These are phyloP conservation scores for Etheostoma perlongum DNA, from an alignment of 2,797 vertebrate species.

Conservation along the genomic window DNA sequence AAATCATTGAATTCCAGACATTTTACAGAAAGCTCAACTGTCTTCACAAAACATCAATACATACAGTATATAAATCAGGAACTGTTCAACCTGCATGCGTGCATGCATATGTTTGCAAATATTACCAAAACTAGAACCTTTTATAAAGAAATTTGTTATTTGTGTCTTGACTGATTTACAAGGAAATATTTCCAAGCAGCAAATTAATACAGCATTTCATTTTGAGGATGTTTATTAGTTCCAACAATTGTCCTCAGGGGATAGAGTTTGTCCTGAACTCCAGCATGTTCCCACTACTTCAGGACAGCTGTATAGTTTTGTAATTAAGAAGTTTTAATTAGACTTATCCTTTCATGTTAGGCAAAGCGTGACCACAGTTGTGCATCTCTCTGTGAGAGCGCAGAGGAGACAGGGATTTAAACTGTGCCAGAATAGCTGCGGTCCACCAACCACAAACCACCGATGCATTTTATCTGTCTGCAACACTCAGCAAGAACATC, in stretches of 20 bases:
- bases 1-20: slow-evolving; percentile 26
- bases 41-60: slow-evolving; percentile 38
- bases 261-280: slow-evolving; percentile 47
- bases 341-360: slow-evolving; percentile 69
- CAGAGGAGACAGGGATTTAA: slow-evolving; percentile 46
- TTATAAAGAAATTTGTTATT: slow-evolving; percentile 19
- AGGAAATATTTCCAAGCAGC: slow-evolving; percentile 18
- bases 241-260: slow-evolving; percentile 28
- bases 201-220: neutral
- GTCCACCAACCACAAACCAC: slow-evolving; percentile 55
- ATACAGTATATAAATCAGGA: slow-evolving; percentile 11
- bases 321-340: slow-evolving; percentile 78
- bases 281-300: slow-evolving; percentile 29
- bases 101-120: slow-evolving; percentile 32
- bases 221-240: slow-evolving; percentile 8
- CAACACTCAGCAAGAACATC: slow-evolving; percentile 47
- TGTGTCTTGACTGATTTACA: slow-evolving; percentile 20
- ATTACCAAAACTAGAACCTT: slow-evolving; percentile 18
- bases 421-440: slow-evolving; percentile 54
- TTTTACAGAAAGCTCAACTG: slow-evolving; percentile 31
- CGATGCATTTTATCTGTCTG: slow-evolving; percentile 61
- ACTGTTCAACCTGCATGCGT: slow-evolving; percentile 11
- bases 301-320: slow-evolving; percentile 51
- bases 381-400: slow-evolving; percentile 45
- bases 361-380: slow-evolving; percentile 54